A percentile compares a stretch with the other conserved stretches of the same genome.
These are phyloP conservation scores for Puma concolor DNA, from an alignment of 2,113 vertebrate genomes.

Conservation along the genomic window DNA sequence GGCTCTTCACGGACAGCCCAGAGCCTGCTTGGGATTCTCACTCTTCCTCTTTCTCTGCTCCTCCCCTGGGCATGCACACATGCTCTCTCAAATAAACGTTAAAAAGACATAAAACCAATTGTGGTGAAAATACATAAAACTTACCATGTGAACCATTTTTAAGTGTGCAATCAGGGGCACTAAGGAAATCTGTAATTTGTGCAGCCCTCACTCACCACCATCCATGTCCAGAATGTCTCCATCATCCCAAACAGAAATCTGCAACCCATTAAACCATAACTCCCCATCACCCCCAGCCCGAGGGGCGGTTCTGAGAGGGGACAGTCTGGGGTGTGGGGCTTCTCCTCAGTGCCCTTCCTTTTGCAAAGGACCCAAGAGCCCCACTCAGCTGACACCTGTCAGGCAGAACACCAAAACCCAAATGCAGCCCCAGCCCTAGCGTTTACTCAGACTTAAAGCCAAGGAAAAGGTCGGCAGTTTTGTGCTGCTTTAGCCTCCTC, in stretches of 20 bases:
- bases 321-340: neutral
- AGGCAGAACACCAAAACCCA: neutral
- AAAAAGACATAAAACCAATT: no score
- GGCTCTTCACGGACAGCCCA: no score
- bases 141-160: neutral
- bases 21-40: no score
- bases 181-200: neutral
- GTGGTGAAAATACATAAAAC: neutral
- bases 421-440: neutral
- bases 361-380: neutral
- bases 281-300: no score
- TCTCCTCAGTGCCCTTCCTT: neutral
- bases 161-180: neutral
- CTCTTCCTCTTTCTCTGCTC: no score
- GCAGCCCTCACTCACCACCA: neutral
- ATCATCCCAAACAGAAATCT: neutral
- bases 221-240: neutral
- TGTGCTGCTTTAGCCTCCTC: neutral
- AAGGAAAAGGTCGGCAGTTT: neutral
- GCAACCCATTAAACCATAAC: neutral
- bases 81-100: no score
- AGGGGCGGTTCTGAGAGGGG: neutral
- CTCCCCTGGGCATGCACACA: no score
- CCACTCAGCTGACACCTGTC: neutral
- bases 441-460: neutral